Percentiles rank a stretch among this genome's conserved stretches.
Evolutionary conservation across 2,113 vertebrate genomes (phyloP).

Genomic region (Syrmaticus mikado): DNA sequence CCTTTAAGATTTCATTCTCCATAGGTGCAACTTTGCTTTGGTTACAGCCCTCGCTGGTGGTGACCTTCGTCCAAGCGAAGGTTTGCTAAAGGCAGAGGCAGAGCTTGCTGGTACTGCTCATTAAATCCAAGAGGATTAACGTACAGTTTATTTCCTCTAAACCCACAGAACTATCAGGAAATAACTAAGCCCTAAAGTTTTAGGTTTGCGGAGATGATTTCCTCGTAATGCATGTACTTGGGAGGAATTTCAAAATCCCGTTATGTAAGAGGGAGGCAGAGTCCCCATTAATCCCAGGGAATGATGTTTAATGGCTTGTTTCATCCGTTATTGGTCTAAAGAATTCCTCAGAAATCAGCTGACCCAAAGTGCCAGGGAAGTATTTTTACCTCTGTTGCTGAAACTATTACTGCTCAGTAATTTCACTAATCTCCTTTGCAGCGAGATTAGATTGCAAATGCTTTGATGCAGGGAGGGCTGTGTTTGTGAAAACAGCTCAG

Average conservation of each 20-base stretch:
- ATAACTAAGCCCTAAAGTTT: slow-evolving; percentile 69
- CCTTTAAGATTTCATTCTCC: neutral
- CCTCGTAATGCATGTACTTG: slow-evolving; percentile 52
- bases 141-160: slow-evolving; percentile 67
- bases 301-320: slow-evolving; percentile 57
- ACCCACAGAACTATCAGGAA: slow-evolving; percentile 57
- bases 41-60: neutral
- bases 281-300: slow-evolving; percentile 15
- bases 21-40: neutral
- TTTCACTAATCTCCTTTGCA: slow-evolving; percentile 56
- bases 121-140: slow-evolving; percentile 64
- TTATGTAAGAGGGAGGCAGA: slow-evolving; percentile 57
- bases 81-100: neutral
- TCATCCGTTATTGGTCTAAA: slow-evolving; percentile 43
- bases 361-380: slow-evolving; percentile 1
- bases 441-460: slow-evolving; percentile 37
- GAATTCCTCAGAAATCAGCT: slow-evolving; percentile 46
- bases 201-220: slow-evolving; percentile 52
- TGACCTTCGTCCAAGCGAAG: slow-evolving; percentile 2
- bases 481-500: neutral
- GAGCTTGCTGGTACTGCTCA: slow-evolving; percentile 10
- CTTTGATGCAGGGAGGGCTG: neutral
- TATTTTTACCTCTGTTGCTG: slow-evolving; percentile 43
- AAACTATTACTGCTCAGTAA: slow-evolving; percentile 16
- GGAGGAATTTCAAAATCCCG: slow-evolving; percentile 32